These are phyloP conservation scores for Heliconius cydno DNA, from an alignment of 2,888 invertebrate species.

Conservation along the genomic window DNA sequence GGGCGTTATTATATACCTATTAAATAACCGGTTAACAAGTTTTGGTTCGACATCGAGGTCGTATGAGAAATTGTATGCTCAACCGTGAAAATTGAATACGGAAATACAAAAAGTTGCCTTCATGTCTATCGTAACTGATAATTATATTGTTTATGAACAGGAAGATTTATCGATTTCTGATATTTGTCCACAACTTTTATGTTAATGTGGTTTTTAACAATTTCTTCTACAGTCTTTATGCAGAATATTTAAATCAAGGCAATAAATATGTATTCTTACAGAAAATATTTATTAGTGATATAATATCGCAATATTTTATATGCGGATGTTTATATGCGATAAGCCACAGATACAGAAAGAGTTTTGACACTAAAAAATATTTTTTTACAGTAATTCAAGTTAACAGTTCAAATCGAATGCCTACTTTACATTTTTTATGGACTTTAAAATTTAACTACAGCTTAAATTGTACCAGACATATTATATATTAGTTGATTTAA, in stretches of 20 bases:
- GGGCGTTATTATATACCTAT: not conserved
- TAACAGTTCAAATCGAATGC: not conserved
- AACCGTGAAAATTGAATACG: conserved; percentile 22
- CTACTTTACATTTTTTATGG: not conserved
- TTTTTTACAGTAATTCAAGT: not conserved
- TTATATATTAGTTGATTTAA: not conserved
- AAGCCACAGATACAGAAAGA: conserved; percentile 1
- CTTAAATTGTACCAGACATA: not conserved
- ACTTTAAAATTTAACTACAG: not conserved
- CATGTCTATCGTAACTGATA: conserved; percentile 4
- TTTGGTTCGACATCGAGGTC: conserved; percentile 31
- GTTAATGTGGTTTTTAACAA: not conserved
- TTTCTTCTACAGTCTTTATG: not conserved
- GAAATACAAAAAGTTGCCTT: conserved; percentile 3
- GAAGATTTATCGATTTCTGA: conserved; percentile 13
- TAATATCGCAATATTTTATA: not conserved
- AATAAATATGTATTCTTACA: not conserved
- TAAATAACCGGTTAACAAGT: conserved; percentile 22
- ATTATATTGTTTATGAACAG: not conserved
- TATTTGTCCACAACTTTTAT: not conserved
- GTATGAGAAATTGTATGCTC: conserved; percentile 1
- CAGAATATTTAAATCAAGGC: not conserved
- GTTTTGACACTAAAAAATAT: not conserved
- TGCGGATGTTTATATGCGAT: not conserved
- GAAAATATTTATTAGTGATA: not conserved